Conservation (phyloP, 1,140 invertebrate genomes). For the Trachymyrmex septentrionalis region DNA sequence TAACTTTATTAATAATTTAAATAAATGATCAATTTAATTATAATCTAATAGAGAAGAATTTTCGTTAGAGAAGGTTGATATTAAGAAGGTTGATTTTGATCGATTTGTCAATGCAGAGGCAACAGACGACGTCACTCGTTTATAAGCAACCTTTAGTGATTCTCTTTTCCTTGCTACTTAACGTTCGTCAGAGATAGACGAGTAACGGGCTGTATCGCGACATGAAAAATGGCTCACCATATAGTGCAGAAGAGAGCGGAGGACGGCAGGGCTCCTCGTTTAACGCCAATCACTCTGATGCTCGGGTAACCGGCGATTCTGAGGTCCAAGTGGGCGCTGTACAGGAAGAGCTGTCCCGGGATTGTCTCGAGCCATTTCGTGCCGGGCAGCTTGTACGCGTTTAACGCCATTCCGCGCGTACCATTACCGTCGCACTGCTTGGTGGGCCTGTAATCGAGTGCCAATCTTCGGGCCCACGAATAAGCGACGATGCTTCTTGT, state of each 20-base stretch:
- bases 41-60: not conserved
- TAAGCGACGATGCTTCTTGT: slow-evolving; percentile 84
- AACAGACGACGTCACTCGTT: not conserved
- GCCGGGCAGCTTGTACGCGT: slow-evolving; percentile 74
- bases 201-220: not conserved
- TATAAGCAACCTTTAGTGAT: slow-evolving; percentile 36
- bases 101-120: not conserved
- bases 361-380: slow-evolving; percentile 83
- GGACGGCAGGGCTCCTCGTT: slow-evolving; percentile 80
- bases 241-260: slow-evolving; percentile 83
- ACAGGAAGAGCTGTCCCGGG: slow-evolving; percentile 83
- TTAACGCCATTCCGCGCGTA: slow-evolving; percentile 76
- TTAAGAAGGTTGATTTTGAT: no score
- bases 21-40: slow-evolving; percentile 24
- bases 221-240: slow-evolving; percentile 79
- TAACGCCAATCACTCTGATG: slow-evolving; percentile 84
- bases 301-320: slow-evolving; percentile 82
- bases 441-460: slow-evolving; percentile 84
- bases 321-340: slow-evolving; percentile 83
- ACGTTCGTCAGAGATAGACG: slow-evolving; percentile 37
- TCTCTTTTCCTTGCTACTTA: slow-evolving; percentile 4
- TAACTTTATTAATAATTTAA: not conserved
- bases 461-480: slow-evolving; percentile 85
- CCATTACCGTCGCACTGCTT: slow-evolving; percentile 81
- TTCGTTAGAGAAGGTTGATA: not conserved